Conservation (phyloP, 2,113 vertebrate species). For the Polypterus senegalus region DNA sequence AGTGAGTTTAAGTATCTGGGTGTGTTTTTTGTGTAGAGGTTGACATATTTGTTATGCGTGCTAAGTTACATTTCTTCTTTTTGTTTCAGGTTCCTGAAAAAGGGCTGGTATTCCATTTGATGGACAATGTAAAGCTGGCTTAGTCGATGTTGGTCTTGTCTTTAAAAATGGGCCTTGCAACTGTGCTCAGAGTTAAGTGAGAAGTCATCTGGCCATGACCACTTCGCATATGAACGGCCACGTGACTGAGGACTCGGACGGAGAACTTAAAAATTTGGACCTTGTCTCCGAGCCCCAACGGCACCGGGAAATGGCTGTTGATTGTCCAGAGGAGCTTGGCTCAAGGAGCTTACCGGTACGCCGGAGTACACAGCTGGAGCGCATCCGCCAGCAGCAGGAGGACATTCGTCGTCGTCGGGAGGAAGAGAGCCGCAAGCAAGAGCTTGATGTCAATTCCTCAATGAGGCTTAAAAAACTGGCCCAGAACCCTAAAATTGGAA, state of each 20-base stretch:
- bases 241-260: conserved; percentile 68
- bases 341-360: conserved; percentile 71
- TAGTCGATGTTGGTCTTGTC: too few species aligned
- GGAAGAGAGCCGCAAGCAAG: conserved; percentile 61
- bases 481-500: conserved; percentile 81
- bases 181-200: too few species aligned
- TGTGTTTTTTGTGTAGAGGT: too few species aligned
- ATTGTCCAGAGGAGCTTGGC: conserved; percentile 86
- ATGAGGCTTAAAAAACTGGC: conserved; percentile 80
- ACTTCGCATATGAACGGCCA: conserved; percentile 81
- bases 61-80: too few species aligned
- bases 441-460: conserved; percentile 75
- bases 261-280: conserved; percentile 55
- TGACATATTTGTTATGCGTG: too few species aligned
- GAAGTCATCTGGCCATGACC: conserved; percentile 55
- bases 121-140: too few species aligned
- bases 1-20: too few species aligned
- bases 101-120: too few species aligned
- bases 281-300: conserved; percentile 51
- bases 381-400: conserved; percentile 79
- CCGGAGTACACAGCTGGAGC: conserved; percentile 64
- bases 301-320: conserved; percentile 78
- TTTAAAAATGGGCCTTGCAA: too few species aligned
- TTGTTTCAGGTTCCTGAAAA: too few species aligned
- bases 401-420: conserved; percentile 72